Base-by-base conservation (phyloP, 2,113 vertebrate genomes). In the Epinephelus lanceolatus region DNA sequence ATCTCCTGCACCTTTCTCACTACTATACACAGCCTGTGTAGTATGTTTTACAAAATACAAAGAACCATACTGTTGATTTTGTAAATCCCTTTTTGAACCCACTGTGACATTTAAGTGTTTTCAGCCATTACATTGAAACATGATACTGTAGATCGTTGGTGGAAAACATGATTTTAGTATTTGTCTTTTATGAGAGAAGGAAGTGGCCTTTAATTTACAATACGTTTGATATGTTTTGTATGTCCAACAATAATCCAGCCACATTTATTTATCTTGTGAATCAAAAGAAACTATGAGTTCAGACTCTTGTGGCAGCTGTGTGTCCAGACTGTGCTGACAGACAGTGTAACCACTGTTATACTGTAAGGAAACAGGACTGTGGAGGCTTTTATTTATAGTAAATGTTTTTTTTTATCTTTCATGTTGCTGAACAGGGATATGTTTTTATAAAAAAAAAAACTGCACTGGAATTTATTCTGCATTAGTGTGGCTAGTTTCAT, bases 41-140 rank as follows among this genome's bases (percentile, higher is more conserved):
- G 80, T 88, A 56, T 86, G 90, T 84, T 81, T 71, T 71, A 30
- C 14, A 23, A 62, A 83, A 25, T 2, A 76, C 40, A 79, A 51
- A 71, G 66, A 79, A 66, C 42, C 45, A 85, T 37, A 69, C 53
- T 77, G 78, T 81, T 83, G 77, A 84, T 85, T 85, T 83, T 78
- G 61, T 85, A 71, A 68, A 90, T 60, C 74, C 78, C 84, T 91
- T 85, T 89, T 78, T 25, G 81, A 87, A 25, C 23, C 76, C 90
- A 94, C 93, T 94, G 93, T 94, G 93, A 93, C 49, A 25, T 12
- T n/a, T 61, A 81, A 42, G 65, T 65, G 15, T 86, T 86, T 88
- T 83, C 42, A 83, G 68, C 63, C 69, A 51, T 82, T 67, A 51
- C 49, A 84, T 60, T 72, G 5, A 77, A 81, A 84, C 73, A 78